Percentiles rank a stretch among this genome's conserved stretches.
Conservation (phyloP, 2,113 vertebrate genomes). For the Rattus rattus region DNA sequence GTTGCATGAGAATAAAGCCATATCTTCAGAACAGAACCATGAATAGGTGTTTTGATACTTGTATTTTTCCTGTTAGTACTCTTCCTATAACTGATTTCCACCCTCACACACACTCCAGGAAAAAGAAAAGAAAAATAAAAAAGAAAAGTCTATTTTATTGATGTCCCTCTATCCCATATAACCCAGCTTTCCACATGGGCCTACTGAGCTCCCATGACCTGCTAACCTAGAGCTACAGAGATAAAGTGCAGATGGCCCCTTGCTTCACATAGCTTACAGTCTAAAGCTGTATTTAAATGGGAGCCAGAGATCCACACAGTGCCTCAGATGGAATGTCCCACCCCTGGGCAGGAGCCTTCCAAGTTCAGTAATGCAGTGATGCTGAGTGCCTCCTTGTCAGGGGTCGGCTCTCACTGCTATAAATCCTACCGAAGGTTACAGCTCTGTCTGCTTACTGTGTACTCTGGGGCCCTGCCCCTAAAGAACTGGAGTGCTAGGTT, state of each 20-base stretch:
- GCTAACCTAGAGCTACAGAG: background rate
- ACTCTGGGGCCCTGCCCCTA: too few relatives aligned
- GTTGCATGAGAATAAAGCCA: background rate
- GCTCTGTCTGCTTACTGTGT: background rate
- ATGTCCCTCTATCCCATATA: background rate
- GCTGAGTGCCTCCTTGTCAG: background rate
- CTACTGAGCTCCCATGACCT: background rate
- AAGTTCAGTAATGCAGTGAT: background rate
- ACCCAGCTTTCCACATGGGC: background rate
- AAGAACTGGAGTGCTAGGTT: background rate
- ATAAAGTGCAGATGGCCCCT: background rate
- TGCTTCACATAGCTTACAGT: background rate
- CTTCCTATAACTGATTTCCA: background rate
- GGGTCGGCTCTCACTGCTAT: background rate
- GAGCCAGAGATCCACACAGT: background rate
- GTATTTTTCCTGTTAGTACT: background rate
- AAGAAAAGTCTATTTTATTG: background rate
- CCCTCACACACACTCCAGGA: background rate
- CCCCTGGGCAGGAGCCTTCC: background rate
- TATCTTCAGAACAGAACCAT: slow-evolving; percentile 29
- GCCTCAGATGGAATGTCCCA: background rate
- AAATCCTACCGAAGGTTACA: background rate
- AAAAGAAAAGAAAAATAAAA: background rate
- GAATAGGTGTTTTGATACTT: background rate
- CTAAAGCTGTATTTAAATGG: background rate